Evolutionary conservation across 2,888 invertebrate genomes (phyloP).

Genomic region (Amiota mariae): DNA sequence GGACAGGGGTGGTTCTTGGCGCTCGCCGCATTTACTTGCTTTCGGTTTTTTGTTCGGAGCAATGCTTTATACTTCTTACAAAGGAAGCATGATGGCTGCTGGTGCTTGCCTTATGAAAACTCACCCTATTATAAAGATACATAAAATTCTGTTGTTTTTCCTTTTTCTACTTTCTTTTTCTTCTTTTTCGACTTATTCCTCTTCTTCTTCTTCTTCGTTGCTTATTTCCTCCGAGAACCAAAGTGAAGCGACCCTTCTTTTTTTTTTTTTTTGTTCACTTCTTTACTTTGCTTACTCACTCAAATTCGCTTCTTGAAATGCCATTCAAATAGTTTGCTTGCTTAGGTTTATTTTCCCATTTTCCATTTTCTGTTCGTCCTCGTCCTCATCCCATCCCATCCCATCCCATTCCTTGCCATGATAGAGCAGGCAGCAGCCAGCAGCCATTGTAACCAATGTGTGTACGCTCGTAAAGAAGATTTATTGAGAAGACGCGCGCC

Average conservation of each 20-base stretch:
- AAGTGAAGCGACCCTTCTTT: slow-evolving; percentile 30
- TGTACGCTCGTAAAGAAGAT: slow-evolving; percentile 72
- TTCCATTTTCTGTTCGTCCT: slow-evolving; percentile 32
- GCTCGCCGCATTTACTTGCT: neutral
- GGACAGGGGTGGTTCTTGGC: slow-evolving; percentile 14
- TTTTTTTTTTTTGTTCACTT: slow-evolving; percentile 13
- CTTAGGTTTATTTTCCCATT: slow-evolving; percentile 70
- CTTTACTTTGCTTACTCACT: slow-evolving; percentile 36
- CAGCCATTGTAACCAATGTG: slow-evolving; percentile 72
- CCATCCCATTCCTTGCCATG: too few species aligned
- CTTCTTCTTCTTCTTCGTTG: slow-evolving; percentile 54
- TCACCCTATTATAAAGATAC: slow-evolving; percentile 49
- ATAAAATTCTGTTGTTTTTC: slow-evolving; percentile 20
- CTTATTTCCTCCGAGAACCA: slow-evolving; percentile 39
- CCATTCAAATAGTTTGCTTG: slow-evolving; percentile 67
- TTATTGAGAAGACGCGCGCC: slow-evolving; percentile 72
- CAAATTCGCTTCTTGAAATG: slow-evolving; percentile 42
- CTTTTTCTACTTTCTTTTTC: slow-evolving; percentile 56
- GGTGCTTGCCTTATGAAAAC: slow-evolving; percentile 30
- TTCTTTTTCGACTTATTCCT: slow-evolving; percentile 47
- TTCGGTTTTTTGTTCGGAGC: slow-evolving; percentile 37
- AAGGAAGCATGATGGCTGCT: too few species aligned
- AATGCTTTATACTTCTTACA: too few species aligned
- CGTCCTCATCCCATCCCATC: too few species aligned
- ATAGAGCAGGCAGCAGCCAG: slow-evolving; percentile 18